A percentile compares a stretch with the other conserved stretches of the same genome.
Evolutionary conservation across 2,888 invertebrate genomes (phyloP).

Genomic region (Cremastobaeus sp.): DNA sequence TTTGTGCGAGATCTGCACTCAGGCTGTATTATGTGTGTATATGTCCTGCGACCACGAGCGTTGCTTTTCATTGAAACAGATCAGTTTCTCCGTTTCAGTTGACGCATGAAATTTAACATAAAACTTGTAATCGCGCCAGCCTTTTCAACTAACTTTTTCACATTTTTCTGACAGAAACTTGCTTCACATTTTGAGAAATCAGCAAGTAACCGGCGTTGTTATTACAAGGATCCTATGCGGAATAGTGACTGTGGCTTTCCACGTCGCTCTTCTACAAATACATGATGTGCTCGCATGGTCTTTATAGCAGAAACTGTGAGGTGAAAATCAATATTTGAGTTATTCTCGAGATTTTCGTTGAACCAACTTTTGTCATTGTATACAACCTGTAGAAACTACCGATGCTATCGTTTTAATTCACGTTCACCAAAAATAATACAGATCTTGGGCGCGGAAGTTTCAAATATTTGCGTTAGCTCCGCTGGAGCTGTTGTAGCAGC

Average conservation of each 20-base stretch:
- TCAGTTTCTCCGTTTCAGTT: conserved; percentile 39
- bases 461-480: conserved; percentile 24
- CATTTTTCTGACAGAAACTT: too few relatives aligned
- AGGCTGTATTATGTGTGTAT: too few relatives aligned
- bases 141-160: too few relatives aligned
- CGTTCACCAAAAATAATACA: conserved; percentile 15
- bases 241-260: conserved; percentile 43
- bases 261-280: conserved; percentile 32
- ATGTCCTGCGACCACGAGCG: conserved; percentile 20
- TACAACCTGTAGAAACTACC: conserved; percentile 11
- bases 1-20: conserved; percentile 46
- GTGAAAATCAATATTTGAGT: conserved; percentile 50
- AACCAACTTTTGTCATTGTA: conserved; percentile 7
- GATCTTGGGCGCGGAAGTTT: background rate
- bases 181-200: too few relatives aligned
- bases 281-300: background rate
- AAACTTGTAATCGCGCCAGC: too few relatives aligned
- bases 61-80: conserved; percentile 35
- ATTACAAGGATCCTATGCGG: too few relatives aligned
- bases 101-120: conserved; percentile 47
- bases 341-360: conserved; percentile 29
- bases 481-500: conserved; percentile 4
- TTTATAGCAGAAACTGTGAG: background rate
- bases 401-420: conserved; percentile 5
- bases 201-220: too few relatives aligned